Evolutionary conservation across 2,888 invertebrate genomes (phyloP).

Genomic region (Drosophila flavopinicola): DNA sequence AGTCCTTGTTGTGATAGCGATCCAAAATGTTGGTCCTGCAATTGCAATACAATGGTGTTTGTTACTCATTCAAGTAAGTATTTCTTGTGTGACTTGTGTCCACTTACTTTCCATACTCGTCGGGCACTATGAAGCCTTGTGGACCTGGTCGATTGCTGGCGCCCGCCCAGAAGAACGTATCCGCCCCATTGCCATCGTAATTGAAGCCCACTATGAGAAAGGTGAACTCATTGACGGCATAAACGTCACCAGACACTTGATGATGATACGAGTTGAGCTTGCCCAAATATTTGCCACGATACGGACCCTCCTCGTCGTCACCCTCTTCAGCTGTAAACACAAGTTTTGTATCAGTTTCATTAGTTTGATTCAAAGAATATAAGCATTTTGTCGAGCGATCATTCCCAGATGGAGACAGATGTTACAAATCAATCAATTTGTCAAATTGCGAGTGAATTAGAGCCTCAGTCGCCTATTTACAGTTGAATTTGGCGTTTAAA

Average conservation of each 20-base stretch:
- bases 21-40: conserved; percentile 92
- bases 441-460: too few relatives aligned
- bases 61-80: background rate
- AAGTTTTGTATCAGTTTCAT: too few relatives aligned
- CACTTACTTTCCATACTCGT: conserved; percentile 92
- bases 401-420: too few relatives aligned
- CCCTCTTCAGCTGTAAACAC: conserved; percentile 69
- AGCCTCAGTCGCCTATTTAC: too few relatives aligned
- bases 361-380: too few relatives aligned
- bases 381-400: too few relatives aligned
- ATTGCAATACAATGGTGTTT: background rate
- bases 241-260: conserved; percentile 94
- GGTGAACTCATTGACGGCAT: conserved; percentile 94
- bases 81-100: background rate
- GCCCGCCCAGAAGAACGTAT: conserved; percentile 98
- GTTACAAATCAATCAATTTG: too few relatives aligned
- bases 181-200: conserved; percentile 95
- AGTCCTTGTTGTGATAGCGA: conserved; percentile 93
- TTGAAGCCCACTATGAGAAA: conserved; percentile 92
- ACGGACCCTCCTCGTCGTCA: conserved; percentile 90
- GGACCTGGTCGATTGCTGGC: conserved; percentile 93
- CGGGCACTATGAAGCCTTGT: conserved; percentile 95
- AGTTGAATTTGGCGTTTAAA: too few relatives aligned
- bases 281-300: conserved; percentile 92
- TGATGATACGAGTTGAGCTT: conserved; percentile 96